Percentiles rank a stretch among this genome's conserved stretches.
phyloP scores from a whole-genome alignment of 2,113 vertebrate genomes.

The Hymenochirus boettgeri region DNA sequence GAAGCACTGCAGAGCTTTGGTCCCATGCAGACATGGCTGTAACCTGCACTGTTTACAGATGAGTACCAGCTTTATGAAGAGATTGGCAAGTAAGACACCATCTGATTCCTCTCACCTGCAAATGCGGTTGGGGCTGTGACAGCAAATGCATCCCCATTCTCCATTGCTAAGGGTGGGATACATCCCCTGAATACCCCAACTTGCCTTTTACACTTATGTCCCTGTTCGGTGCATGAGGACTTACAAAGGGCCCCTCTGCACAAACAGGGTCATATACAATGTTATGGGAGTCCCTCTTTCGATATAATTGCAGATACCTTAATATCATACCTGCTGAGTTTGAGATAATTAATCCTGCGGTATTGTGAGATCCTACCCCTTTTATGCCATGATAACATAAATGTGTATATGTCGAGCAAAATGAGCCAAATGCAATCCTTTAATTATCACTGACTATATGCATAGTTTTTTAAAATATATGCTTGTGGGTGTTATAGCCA shows the following conservation, averaged over 20 bases:
- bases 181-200: neutral
- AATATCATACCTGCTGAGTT: neutral
- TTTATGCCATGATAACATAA: no score
- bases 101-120: constrained; percentile 32
- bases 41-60: constrained; percentile 87
- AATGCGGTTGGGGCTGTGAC: no score
- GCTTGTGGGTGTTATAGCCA: no score
- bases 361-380: no score
- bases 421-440: no score
- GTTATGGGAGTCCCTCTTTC: constrained; percentile 9
- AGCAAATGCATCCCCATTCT: constrained; percentile 3
- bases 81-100: constrained; percentile 85
- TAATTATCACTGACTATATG: no score
- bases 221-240: neutral
- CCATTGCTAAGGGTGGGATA: neutral
- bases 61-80: constrained; percentile 93
- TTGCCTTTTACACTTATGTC: no score
- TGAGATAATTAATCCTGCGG: neutral
- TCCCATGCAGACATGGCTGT: constrained; percentile 79
- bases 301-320: constrained; percentile 18
- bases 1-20: constrained; percentile 34
- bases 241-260: constrained; percentile 3
- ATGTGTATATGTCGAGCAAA: no score
- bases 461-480: no score
- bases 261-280: constrained; percentile 21